phyloP scores from a whole-genome alignment of 2,797 vertebrate genomes.

The Varecia variegata region DNA sequence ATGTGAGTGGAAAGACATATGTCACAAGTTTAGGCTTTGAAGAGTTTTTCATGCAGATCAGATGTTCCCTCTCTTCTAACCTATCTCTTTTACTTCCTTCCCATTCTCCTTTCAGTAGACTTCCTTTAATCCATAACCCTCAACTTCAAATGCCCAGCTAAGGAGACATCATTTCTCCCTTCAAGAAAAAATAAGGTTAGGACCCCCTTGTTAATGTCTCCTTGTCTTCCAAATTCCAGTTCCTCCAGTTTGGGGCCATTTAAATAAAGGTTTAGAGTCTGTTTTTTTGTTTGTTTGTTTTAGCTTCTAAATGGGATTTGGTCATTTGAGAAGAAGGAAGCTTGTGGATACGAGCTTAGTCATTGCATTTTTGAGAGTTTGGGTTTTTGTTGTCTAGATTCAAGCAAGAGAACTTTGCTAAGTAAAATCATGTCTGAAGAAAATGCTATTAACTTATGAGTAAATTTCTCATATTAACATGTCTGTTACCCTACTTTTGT shows the following conservation, averaged over 20 bases:
- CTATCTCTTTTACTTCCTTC: neutral
- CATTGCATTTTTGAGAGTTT: neutral
- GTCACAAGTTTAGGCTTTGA: neutral
- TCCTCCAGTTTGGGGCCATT: neutral
- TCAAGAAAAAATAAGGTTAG: neutral
- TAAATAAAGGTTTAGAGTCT: neutral
- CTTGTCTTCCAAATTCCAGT: neutral
- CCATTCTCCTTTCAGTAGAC: neutral
- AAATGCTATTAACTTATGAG: neutral
- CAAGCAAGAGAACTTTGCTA: neutral
- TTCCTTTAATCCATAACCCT: neutral
- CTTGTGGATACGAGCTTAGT: neutral
- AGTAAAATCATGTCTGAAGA: neutral
- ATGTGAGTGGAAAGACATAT: neutral
- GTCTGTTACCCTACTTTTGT: neutral
- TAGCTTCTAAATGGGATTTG: neutral
- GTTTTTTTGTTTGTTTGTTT: neutral
- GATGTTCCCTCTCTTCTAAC: neutral
- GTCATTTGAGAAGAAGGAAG: neutral
- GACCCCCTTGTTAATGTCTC: neutral
- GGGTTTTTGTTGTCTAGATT: neutral
- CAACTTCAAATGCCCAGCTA: neutral
- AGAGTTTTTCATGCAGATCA: neutral
- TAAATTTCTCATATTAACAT: neutral
- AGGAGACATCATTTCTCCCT: neutral